phyloP scores from a whole-genome alignment of 2,888 invertebrate species.

The Thalpophila matura region DNA sequence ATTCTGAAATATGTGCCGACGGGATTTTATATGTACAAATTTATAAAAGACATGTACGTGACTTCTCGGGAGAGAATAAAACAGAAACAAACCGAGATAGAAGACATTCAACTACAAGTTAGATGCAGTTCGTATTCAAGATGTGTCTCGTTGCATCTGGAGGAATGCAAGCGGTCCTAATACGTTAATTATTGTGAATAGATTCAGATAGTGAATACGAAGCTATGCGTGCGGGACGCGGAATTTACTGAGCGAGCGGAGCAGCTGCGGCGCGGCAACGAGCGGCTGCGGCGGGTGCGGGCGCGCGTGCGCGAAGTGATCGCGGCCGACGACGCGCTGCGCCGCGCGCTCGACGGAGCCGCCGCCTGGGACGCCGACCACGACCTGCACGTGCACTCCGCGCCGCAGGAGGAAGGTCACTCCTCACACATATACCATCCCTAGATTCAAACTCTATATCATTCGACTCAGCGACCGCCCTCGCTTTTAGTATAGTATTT shows the following conservation, averaged over 20 bases:
- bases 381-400: conserved; percentile 59
- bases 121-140: conserved; percentile 11
- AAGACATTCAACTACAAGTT: conserved; percentile 84
- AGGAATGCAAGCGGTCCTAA: neutral
- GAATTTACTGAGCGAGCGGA: conserved; percentile 77
- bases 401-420: conserved; percentile 72
- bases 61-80: conserved; percentile 76
- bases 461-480: neutral
- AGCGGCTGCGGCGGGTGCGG: conserved; percentile 74
- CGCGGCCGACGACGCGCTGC: conserved; percentile 72
- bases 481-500: conserved; percentile 6
- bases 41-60: conserved; percentile 73
- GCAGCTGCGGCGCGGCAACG: conserved; percentile 70
- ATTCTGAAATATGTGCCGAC: conserved; percentile 80
- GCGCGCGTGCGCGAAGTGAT: conserved; percentile 77
- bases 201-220: conserved; percentile 83
- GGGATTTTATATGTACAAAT: conserved; percentile 77
- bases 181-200: conserved; percentile 49
- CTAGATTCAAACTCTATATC: neutral
- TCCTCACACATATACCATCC: conserved; percentile 5
- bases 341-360: conserved; percentile 63
- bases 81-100: conserved; percentile 76
- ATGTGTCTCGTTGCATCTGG: neutral
- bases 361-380: conserved; percentile 63
- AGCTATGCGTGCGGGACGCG: conserved; percentile 78